A percentile compares a stretch with the other conserved stretches of the same genome.
Conservation (phyloP, 2,113 vertebrate genomes). For the Cynocephalus volans region DNA sequence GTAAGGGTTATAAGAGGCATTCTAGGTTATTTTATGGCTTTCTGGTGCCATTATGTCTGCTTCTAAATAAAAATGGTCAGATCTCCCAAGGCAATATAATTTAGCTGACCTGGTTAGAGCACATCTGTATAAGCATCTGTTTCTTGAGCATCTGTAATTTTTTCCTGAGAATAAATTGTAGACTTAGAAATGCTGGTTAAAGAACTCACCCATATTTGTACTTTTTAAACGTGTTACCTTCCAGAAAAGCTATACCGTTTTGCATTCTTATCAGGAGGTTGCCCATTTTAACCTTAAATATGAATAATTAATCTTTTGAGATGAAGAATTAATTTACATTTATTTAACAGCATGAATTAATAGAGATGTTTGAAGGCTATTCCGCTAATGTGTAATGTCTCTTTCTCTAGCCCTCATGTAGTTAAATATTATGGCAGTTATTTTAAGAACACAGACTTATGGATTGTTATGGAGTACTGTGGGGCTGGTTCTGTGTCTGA, state of each 20-base stretch:
- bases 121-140: neutral
- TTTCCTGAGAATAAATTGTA: constrained; percentile 46
- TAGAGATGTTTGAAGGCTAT: neutral
- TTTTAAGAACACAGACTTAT: constrained; percentile 98
- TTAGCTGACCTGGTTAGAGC: no score
- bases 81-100: no score
- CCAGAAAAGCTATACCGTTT: constrained; percentile 17
- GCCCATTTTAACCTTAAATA: constrained; percentile 29
- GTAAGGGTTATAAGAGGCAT: no score
- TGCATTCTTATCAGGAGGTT: neutral
- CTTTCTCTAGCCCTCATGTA: constrained; percentile 89
- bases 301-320: constrained; percentile 2
- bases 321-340: constrained; percentile 27
- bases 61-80: no score
- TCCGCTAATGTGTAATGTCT: constrained; percentile 48
- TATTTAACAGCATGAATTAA: neutral
- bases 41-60: no score
- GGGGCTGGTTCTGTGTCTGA: constrained; percentile 97
- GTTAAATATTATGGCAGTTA: constrained; percentile 98
- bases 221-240: neutral
- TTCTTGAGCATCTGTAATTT: constrained; percentile 39
- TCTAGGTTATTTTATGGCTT: no score
- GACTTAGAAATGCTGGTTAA: constrained; percentile 50
- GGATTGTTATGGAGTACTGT: constrained; percentile 99
- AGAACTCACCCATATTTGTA: neutral